These are phyloP conservation scores for Drosophila limbata DNA, from an alignment of 2,888 invertebrate genomes.

Conservation along the genomic window DNA sequence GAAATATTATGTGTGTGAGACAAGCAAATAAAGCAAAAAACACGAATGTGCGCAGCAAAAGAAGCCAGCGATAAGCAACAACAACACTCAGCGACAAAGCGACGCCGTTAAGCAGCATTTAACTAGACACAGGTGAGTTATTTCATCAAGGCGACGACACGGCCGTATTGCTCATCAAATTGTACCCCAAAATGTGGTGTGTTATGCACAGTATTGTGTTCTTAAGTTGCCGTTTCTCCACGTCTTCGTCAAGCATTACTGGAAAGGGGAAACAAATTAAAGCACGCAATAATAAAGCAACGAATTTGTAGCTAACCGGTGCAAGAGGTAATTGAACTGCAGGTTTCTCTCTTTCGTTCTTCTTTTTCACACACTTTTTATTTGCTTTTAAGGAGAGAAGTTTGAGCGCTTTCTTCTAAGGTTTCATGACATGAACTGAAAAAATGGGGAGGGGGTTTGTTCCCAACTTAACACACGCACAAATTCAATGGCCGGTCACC, in stretches of 20 bases:
- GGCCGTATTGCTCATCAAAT: conserved; percentile 84
- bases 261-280: conserved; percentile 5
- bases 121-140: conserved; percentile 47
- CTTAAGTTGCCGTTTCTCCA: not conserved
- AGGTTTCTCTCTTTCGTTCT: not conserved
- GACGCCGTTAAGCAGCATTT: conserved; percentile 11
- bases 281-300: conserved; percentile 4
- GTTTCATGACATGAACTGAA: not conserved
- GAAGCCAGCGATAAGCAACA: conserved; percentile 31
- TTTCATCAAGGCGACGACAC: conserved; percentile 28
- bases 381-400: conserved; percentile 12
- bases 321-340: conserved; percentile 33
- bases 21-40: conserved; percentile 35
- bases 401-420: conserved; percentile 10
- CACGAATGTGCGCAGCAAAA: conserved; percentile 43
- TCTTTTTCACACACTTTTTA: not conserved
- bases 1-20: conserved; percentile 40
- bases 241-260: not conserved
- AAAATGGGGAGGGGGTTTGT: conserved; percentile 2
- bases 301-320: conserved; percentile 1
- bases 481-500: conserved; percentile 21
- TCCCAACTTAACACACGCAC: conserved; percentile 37
- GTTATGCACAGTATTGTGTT: conserved; percentile 75
- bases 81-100: conserved; percentile 2
- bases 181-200: conserved; percentile 84